A percentile compares a stretch with the other conserved stretches of the same genome.
Evolutionary conservation across 2,113 vertebrate species (phyloP).

Genomic region (Pipa parva): DNA sequence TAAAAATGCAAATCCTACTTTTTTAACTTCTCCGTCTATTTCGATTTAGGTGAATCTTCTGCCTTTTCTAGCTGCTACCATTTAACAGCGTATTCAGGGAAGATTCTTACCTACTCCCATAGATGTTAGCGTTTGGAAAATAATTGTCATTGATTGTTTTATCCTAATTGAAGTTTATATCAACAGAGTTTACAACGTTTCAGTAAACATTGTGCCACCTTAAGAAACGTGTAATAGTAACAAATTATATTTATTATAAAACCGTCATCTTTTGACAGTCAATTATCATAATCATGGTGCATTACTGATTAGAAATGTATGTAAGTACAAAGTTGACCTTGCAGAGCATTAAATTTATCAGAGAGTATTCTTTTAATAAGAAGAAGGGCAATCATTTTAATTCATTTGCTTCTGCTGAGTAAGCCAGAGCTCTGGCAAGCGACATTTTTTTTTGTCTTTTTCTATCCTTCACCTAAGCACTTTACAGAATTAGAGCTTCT

Average conservation of each 20-base stretch:
- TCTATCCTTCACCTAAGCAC: slow-evolving; percentile 40
- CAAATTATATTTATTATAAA: not conserved
- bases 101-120: no score
- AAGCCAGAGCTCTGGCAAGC: slow-evolving; percentile 30
- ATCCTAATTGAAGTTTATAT: not conserved
- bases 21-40: no score
- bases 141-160: no score
- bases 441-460: slow-evolving; percentile 28
- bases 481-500: slow-evolving; percentile 35
- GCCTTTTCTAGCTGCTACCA: no score
- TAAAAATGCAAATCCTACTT: no score
- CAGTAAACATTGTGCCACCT: not conserved
- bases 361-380: slow-evolving; percentile 33
- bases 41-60: no score
- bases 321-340: slow-evolving; percentile 26
- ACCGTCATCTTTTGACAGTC: not conserved
- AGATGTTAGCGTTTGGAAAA: no score
- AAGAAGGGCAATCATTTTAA: slow-evolving; percentile 38
- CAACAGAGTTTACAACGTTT: not conserved
- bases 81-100: no score
- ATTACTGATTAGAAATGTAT: slow-evolving; percentile 35
- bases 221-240: not conserved
- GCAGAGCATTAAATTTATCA: slow-evolving; percentile 32
- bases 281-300: slow-evolving; percentile 27
- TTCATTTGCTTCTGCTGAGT: slow-evolving; percentile 41